Base-by-base conservation (phyloP, 2,888 invertebrate genomes). In the Hyposoter didymator region DNA sequence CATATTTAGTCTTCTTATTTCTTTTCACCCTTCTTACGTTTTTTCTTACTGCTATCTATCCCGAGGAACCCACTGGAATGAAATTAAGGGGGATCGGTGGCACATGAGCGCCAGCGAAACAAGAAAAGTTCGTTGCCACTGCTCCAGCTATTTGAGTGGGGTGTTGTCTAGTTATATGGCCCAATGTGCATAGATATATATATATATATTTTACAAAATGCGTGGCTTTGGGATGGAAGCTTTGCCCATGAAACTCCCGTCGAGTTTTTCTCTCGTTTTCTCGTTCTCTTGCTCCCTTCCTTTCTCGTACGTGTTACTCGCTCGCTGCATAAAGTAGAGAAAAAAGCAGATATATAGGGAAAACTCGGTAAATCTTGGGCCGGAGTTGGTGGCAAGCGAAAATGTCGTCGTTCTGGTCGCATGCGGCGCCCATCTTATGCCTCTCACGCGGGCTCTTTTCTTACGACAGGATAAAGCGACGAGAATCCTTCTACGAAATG, bases 61-160 rank as follows among this genome's bases (percentile, higher is more conserved):
- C 67, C 47, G 39, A 39, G 43, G 52, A 45, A 35, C 55, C 43
- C 64, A 87, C 86, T 86, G 81, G 85, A 88, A 90, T 89, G 91
- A 91, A 93, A 93, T 93, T 93, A 93, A 92, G 92, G 92, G 47
- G 93, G 92, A 93, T 92, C 79, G 75, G 79, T 92, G 91, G 91
- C 66, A 79, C 93, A 92, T 92, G 88, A 89, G 84, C 69, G 86
- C 81, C 88, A 82, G 85, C 89, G 89, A 92, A 92, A 92, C 92
- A 92, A 92, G 91, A 92, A 92, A 92, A 92, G 90, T 91, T 85
- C 49, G 66, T 82, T 84, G 69, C 76, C 73, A 69, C 47, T 88
- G 69, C 64, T 32, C 55, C 47, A 19, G 67, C 45, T 10, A 70
- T 49, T n/a, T 28, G 22, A 69, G 28, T 28, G 69, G 28, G 45